Conservation (phyloP, 2,113 vertebrate species). For the Paramisgurnus dabryanus region DNA sequence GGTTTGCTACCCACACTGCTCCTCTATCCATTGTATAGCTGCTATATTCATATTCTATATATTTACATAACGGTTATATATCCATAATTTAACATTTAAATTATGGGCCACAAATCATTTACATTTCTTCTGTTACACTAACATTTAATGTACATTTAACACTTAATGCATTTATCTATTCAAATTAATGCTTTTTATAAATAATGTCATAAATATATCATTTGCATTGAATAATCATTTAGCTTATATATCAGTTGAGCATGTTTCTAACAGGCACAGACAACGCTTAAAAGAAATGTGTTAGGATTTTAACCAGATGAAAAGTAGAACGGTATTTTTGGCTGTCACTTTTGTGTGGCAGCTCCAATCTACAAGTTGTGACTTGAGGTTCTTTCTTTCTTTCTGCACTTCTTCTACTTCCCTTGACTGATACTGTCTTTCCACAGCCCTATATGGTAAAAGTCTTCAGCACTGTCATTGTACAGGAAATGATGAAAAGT, state of each 20-base stretch:
- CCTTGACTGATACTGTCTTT: constrained; percentile 34
- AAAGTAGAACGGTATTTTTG: constrained; percentile 49
- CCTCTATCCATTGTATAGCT: background rate
- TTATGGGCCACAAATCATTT: no score
- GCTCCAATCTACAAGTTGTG: constrained; percentile 58
- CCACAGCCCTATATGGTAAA: constrained; percentile 73
- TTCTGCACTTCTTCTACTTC: constrained; percentile 53
- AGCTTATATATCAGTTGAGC: background rate
- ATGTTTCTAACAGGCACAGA: constrained; percentile 55
- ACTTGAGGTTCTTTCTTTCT: constrained; percentile 59
- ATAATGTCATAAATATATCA: no score
- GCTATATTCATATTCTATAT: no score
- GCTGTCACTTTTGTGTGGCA: constrained; percentile 33
- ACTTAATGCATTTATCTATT: no score
- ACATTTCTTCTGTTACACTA: no score
- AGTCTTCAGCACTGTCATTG: constrained; percentile 48
- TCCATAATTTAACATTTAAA: no score
- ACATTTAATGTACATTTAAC: no score
- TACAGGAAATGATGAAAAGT: constrained; percentile 65
- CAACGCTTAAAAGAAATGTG: constrained; percentile 42
- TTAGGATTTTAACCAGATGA: constrained; percentile 4
- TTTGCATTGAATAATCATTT: background rate
- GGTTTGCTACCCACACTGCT: background rate
- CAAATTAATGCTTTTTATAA: no score
- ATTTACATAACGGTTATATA: background rate